Evolutionary conservation across 2,888 invertebrate genomes (phyloP).

Genomic region (Ctenicera cuprea): DNA sequence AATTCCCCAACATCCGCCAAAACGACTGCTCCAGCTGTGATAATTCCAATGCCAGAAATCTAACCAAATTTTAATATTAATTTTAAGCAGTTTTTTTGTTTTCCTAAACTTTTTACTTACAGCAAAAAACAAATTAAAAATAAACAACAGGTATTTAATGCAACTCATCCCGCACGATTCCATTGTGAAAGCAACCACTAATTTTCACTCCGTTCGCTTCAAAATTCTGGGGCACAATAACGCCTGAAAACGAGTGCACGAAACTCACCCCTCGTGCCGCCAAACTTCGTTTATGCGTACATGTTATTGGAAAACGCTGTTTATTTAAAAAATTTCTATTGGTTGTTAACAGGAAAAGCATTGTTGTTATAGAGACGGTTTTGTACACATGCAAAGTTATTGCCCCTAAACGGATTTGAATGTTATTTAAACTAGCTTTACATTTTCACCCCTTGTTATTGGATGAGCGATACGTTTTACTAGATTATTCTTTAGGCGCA

Average conservation of each 20-base stretch:
- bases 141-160: conserved; percentile 83
- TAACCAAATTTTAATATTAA: conserved; percentile 34
- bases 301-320: conserved; percentile 28
- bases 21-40: conserved; percentile 84
- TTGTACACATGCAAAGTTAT: conserved; percentile 45
- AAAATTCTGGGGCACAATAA: conserved; percentile 46
- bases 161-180: conserved; percentile 77
- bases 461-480: conserved; percentile 22
- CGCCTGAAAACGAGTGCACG: conserved; percentile 33
- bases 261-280: conserved; percentile 38
- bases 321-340: conserved; percentile 32
- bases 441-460: conserved; percentile 21
- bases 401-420: conserved; percentile 23
- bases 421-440: conserved; percentile 17
- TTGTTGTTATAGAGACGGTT: conserved; percentile 47
- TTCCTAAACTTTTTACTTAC: conserved; percentile 73
- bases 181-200: conserved; percentile 51
- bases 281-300: conserved; percentile 17
- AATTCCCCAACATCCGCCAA: conserved; percentile 84
- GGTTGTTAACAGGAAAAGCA: conserved; percentile 23
- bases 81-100: not conserved
- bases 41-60: conserved; percentile 79
- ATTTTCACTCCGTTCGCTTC: conserved; percentile 38
- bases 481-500: conserved; percentile 25
- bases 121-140: conserved; percentile 85